A percentile compares a stretch with the other conserved stretches of the same genome.
Conservation (phyloP, 2,888 invertebrate species). For the Caenorhabditis japonica region DNA sequence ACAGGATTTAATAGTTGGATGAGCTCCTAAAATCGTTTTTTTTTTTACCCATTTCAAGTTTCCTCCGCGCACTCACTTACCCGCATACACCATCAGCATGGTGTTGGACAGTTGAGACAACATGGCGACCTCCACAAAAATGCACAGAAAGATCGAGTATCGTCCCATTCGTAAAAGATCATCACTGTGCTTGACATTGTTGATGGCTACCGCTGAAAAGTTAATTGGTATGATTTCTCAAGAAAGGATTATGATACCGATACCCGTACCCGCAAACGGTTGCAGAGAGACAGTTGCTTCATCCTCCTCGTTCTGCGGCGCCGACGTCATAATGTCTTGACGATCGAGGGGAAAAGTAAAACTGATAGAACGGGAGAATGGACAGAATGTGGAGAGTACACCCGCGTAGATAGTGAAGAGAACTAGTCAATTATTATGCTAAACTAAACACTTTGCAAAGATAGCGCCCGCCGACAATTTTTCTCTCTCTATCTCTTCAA, state of each 20-base stretch:
- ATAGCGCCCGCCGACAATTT: too few relatives aligned
- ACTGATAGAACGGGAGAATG: conserved; percentile 8
- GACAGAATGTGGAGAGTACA: conserved; percentile 7
- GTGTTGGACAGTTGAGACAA: conserved; percentile 49
- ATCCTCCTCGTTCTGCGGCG: background rate
- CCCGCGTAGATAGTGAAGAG: conserved; percentile 3
- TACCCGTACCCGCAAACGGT: conserved; percentile 13
- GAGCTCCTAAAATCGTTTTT: conserved; percentile 19
- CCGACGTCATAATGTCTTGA: conserved; percentile 22
- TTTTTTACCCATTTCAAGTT: background rate
- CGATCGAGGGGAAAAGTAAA: background rate
- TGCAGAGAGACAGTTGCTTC: conserved; percentile 17
- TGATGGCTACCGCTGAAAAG: background rate
- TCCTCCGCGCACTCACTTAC: conserved; percentile 4
- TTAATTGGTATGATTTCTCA: background rate
- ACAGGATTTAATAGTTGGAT: conserved; percentile 40
- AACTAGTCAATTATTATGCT: conserved; percentile 32
- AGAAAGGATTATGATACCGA: too few relatives aligned
- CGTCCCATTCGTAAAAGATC: conserved; percentile 46
- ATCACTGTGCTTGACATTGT: conserved; percentile 33
- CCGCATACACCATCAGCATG: conserved; percentile 55
- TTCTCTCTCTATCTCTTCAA: too few relatives aligned
- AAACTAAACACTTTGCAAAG: too few relatives aligned
- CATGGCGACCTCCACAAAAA: conserved; percentile 51
- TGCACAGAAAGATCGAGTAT: conserved; percentile 41